These are phyloP conservation scores for Pelochelys cantorii DNA, from an alignment of 2,797 vertebrate genomes.

Conservation along the genomic window DNA sequence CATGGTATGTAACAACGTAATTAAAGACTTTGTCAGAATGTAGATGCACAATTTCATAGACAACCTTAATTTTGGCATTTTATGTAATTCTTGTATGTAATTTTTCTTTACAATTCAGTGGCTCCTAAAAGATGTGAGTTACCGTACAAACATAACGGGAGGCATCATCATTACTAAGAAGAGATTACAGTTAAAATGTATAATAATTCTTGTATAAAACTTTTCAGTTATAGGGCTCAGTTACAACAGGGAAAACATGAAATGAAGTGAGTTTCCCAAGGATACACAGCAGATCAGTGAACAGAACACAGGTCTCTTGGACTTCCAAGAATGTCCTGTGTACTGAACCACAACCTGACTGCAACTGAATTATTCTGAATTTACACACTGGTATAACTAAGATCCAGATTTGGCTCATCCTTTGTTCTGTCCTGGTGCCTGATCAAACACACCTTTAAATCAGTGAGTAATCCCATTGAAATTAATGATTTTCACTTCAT, in stretches of 20 bases:
- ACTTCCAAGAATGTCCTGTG: neutral
- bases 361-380: neutral
- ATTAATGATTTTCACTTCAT: rapidly evolving
- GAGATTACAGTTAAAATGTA: no score
- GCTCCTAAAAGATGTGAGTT: no score
- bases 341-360: neutral
- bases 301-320: neutral
- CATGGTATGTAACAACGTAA: no score
- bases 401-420: neutral
- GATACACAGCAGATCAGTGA: neutral
- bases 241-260: neutral
- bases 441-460: neutral
- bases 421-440: neutral
- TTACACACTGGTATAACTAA: neutral
- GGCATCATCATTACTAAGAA: no score
- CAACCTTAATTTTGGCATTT: no score
- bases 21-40: no score
- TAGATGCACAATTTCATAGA: no score
- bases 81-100: no score
- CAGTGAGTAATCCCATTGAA: neutral
- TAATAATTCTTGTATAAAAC: neutral
- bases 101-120: no score
- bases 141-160: no score
- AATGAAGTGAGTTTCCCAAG: neutral
- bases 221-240: neutral